Evolutionary conservation across 2,888 invertebrate genomes (phyloP).

Genomic region (Creontiades dilutus): DNA sequence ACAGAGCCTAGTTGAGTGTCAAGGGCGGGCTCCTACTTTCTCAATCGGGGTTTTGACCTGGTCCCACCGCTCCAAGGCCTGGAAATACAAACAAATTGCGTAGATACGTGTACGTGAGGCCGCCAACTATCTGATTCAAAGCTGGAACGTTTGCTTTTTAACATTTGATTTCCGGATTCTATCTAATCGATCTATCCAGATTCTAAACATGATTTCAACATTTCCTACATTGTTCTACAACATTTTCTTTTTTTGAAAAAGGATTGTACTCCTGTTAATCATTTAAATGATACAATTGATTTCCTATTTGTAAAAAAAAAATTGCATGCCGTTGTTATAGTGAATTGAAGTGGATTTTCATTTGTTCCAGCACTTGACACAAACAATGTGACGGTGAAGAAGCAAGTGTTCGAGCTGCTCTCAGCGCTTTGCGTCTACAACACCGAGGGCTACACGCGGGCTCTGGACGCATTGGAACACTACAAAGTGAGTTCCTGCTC

Average conservation of each 20-base stretch:
- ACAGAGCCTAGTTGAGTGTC: slow-evolving; percentile 67
- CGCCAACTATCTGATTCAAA: not conserved
- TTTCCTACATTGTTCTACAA: too few species aligned
- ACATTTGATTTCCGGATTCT: too few species aligned
- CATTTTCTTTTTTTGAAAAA: too few species aligned
- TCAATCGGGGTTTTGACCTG: slow-evolving; percentile 40
- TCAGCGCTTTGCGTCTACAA: slow-evolving; percentile 97
- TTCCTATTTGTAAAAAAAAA: too few species aligned
- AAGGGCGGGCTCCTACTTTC: slow-evolving; percentile 49
- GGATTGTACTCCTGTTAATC: too few species aligned
- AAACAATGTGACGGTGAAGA: slow-evolving; percentile 93
- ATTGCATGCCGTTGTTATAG: too few species aligned
- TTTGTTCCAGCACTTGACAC: slow-evolving; percentile 88
- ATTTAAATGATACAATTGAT: too few species aligned
- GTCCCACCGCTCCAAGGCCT: not conserved
- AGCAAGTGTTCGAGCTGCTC: slow-evolving; percentile 96
- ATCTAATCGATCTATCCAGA: too few species aligned
- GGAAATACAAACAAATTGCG: slow-evolving; percentile 9
- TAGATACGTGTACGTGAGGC: too few species aligned
- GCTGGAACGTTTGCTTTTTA: too few species aligned
- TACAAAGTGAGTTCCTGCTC: slow-evolving; percentile 86
- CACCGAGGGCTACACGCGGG: slow-evolving; percentile 91
- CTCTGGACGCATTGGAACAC: slow-evolving; percentile 93
- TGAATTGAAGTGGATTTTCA: not conserved
- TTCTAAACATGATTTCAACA: too few species aligned